These are phyloP conservation scores for Synodontis membranacea DNA, from an alignment of 2,113 vertebrate species.

Conservation along the genomic window DNA sequence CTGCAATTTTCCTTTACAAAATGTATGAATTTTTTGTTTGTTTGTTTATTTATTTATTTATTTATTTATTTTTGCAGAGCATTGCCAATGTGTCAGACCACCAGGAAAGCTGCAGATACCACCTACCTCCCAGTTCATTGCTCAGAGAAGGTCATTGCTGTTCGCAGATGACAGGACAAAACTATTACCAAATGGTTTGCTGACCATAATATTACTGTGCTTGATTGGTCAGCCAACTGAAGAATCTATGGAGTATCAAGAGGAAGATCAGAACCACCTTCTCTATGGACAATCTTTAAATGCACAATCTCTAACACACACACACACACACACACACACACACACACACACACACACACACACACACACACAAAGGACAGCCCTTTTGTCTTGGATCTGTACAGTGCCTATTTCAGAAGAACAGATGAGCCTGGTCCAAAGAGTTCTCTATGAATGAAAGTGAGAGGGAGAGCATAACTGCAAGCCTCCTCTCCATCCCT, in stretches of 20 bases:
- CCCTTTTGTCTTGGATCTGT: background rate
- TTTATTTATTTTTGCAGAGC: too few species aligned
- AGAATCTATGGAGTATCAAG: too few species aligned
- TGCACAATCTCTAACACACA: background rate
- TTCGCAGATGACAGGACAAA: too few species aligned
- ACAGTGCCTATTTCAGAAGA: background rate
- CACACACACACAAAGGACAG: background rate
- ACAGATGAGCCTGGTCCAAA: background rate
- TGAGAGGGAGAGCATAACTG: constrained; percentile 36
- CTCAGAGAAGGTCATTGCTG: too few species aligned
- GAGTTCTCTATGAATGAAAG: constrained; percentile 67
- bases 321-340: background rate
- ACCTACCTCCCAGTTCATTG: background rate
- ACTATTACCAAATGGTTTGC: too few species aligned
- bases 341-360: background rate
- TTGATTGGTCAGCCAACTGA: too few species aligned
- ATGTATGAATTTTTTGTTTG: too few species aligned
- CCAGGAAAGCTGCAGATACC: background rate
- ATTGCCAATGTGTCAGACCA: background rate
- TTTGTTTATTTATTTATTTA: too few species aligned
- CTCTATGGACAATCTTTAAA: too few species aligned
- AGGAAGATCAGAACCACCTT: too few species aligned
- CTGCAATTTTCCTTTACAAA: background rate
- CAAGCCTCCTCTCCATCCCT: constrained; percentile 44
- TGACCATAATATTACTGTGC: too few species aligned